Percentiles rank a stretch among this genome's conserved stretches.
Conservation (phyloP, 2,888 invertebrate genomes). For the Auanema sp. region DNA sequence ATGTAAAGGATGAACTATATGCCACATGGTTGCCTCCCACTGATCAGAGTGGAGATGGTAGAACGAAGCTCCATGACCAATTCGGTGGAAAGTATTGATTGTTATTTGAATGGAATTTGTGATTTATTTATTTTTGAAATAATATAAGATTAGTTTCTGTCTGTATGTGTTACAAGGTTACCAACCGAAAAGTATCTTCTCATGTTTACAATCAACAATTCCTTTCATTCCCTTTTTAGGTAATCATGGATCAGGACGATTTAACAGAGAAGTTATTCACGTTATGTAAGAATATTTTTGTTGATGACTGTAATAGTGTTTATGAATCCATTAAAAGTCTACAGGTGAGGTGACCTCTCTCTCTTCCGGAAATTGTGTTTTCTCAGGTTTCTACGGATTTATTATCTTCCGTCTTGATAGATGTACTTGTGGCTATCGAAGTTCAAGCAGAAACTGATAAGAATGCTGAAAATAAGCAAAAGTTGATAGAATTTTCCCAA, state of each 20-base stretch:
- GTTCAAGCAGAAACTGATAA: constrained; percentile 24
- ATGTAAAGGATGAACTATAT: constrained; percentile 68
- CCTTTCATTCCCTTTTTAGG: no score
- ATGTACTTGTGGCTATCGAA: constrained; percentile 43
- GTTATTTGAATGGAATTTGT: neutral
- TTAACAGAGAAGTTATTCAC: no score
- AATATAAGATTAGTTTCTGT: no score
- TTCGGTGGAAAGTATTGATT: constrained; percentile 54
- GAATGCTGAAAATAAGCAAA: constrained; percentile 20
- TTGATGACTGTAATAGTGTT: no score
- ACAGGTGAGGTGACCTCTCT: no score
- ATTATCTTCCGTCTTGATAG: constrained; percentile 37
- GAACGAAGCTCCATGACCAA: constrained; percentile 49
- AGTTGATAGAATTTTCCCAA: constrained; percentile 29
- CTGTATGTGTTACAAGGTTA: no score
- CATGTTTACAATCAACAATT: no score
- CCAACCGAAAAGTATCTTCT: no score
- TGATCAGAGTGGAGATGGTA: constrained; percentile 72
- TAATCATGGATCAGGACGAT: no score
- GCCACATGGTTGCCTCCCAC: constrained; percentile 80
- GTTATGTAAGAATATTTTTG: no score
- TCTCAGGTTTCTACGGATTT: constrained; percentile 11
- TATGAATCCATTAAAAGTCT: no score
- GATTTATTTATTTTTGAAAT: neutral
- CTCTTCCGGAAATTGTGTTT: no score